Conservation (phyloP, 1,140 invertebrate genomes). For the Drosophila arawakana region DNA sequence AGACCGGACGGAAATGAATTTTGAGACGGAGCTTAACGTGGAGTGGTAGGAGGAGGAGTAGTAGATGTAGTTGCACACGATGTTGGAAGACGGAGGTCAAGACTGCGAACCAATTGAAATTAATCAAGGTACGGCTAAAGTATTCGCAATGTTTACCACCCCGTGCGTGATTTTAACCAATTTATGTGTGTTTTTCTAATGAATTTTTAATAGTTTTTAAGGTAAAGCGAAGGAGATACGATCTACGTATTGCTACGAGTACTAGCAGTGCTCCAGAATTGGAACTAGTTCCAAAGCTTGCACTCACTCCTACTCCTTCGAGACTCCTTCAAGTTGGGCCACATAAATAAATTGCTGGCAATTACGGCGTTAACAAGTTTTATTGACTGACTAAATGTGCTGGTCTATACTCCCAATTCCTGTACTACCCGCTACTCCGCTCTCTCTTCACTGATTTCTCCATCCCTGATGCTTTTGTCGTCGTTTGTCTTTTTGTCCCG, state of each 20-base stretch:
- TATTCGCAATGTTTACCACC: conserved; percentile 26
- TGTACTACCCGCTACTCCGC: too few relatives aligned
- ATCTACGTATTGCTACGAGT: conserved; percentile 43
- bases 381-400: conserved; percentile 82
- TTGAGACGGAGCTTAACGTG: too few relatives aligned
- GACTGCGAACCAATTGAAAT: conserved; percentile 62
- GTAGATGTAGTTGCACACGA: not conserved
- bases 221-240: conserved; percentile 53
- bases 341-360: conserved; percentile 80
- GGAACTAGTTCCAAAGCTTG: conserved; percentile 36
- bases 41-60: too few relatives aligned
- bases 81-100: not conserved
- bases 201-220: conserved; percentile 78
- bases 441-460: too few relatives aligned
- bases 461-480: too few relatives aligned
- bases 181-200: conserved; percentile 69
- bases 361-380: conserved; percentile 82
- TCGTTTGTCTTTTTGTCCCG: conserved; percentile 7
- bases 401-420: conserved; percentile 12
- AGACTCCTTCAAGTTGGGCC: conserved; percentile 25
- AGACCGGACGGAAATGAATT: conserved; percentile 4
- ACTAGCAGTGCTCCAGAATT: conserved; percentile 26
- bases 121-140: conserved; percentile 60
- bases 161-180: conserved; percentile 56
- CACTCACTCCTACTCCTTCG: conserved; percentile 27